Evolutionary conservation across 1,140 invertebrate genomes (phyloP).

Genomic region (Lethrus apterus): DNA sequence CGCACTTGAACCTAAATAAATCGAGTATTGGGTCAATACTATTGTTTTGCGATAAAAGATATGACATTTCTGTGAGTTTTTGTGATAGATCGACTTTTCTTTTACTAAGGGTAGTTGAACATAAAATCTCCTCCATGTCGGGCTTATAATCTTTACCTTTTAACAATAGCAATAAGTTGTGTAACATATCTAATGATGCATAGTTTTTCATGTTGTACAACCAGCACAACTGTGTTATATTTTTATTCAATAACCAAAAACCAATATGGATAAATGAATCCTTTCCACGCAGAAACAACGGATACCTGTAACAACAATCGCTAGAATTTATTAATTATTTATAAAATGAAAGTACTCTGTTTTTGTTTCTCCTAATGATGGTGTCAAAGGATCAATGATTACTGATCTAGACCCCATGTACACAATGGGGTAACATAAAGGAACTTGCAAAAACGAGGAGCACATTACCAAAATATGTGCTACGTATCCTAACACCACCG

Average conservation of each 20-base stretch:
- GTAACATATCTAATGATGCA: conserved; percentile 65
- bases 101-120: no score
- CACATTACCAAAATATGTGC: conserved; percentile 74
- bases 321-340: conserved; percentile 4
- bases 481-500: conserved; percentile 73
- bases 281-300: conserved; percentile 67
- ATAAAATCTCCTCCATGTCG: no score
- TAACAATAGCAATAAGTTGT: conserved; percentile 52
- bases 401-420: conserved; percentile 69
- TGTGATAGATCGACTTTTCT: conserved; percentile 7
- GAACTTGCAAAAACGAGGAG: conserved; percentile 70
- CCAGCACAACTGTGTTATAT: conserved; percentile 75
- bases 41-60: no score
- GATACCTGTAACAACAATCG: conserved; percentile 55
- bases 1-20: no score
- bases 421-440: conserved; percentile 69
- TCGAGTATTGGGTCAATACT: no score
- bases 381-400: conserved; percentile 69
- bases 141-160: not conserved
- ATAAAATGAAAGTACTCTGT: conserved; percentile 55
- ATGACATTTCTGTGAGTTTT: conserved; percentile 5
- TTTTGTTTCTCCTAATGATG: conserved; percentile 62
- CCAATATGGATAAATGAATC: conserved; percentile 72
- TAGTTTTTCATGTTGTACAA: conserved; percentile 60
- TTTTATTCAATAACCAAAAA: conserved; percentile 82